Evolutionary conservation across 2,113 vertebrate genomes (phyloP).

Genomic region (Rhegmatorhina hoffmannsi): DNA sequence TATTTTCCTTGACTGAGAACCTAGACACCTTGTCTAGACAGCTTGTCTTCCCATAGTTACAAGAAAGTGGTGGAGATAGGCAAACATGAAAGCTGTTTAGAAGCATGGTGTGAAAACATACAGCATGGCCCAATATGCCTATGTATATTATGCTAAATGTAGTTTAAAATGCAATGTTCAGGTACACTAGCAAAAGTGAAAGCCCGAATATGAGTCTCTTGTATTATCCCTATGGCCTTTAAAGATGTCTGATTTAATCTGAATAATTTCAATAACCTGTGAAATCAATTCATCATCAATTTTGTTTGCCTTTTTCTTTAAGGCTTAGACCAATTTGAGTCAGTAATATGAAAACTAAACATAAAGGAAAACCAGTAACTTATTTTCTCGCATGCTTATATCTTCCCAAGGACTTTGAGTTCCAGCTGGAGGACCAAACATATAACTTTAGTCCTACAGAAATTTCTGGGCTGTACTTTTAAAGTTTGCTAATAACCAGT

Average conservation of each 20-base stretch:
- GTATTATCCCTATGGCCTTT: not conserved
- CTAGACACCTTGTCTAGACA: too few relatives aligned
- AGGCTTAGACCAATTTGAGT: not conserved
- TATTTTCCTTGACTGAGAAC: not conserved
- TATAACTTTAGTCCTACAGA: not conserved
- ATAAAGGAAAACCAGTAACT: not conserved
- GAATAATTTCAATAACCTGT: not conserved
- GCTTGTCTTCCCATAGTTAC: too few relatives aligned
- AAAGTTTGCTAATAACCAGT: not conserved
- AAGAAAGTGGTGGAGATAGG: not conserved
- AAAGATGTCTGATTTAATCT: not conserved
- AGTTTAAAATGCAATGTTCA: not conserved
- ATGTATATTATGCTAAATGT: not conserved
- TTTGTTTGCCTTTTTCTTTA: not conserved
- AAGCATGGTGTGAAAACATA: not conserved
- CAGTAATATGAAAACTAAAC: not conserved
- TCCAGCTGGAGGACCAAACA: not conserved
- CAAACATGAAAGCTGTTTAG: not conserved
- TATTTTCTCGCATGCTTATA: not conserved
- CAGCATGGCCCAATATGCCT: not conserved
- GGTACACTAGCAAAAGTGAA: not conserved
- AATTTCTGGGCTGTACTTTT: not conserved
- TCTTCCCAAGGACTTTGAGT: not conserved
- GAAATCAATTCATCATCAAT: not conserved
- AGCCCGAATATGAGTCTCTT: not conserved